Percentiles rank a stretch among this genome's conserved stretches.
These are phyloP conservation scores for Heterotilapia buettikoferi DNA, from an alignment of 2,113 vertebrate species.

Conservation along the genomic window DNA sequence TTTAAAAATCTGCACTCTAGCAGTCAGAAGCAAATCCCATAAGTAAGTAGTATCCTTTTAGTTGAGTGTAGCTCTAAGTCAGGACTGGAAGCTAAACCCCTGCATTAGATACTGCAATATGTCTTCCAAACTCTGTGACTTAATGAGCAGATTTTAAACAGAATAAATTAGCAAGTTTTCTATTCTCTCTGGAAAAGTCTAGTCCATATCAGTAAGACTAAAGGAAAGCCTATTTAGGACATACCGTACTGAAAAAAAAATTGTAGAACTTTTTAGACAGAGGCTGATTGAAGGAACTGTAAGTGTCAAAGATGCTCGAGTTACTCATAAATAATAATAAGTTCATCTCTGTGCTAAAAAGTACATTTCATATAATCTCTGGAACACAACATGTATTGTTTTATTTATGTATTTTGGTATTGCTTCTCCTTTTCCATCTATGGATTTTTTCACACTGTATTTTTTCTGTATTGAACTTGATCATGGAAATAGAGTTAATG, in stretches of 20 bases:
- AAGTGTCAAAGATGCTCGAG: background rate
- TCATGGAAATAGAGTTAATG: background rate
- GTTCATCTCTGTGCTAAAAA: background rate
- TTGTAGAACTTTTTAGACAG: background rate
- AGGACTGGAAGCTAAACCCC: background rate
- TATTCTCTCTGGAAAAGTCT: background rate
- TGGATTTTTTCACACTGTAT: background rate
- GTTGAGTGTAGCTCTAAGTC: background rate
- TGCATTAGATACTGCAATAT: background rate
- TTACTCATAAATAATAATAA: background rate
- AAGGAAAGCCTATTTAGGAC: background rate
- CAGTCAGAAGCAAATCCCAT: no score
- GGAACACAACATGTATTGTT: background rate
- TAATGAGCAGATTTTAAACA: background rate
- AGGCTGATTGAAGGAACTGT: background rate
- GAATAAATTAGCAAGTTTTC: background rate
- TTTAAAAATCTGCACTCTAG: background rate
- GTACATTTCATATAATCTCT: background rate
- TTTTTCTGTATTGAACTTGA: background rate
- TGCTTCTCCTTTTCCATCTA: background rate
- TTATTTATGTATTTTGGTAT: background rate
- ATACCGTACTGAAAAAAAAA: background rate
- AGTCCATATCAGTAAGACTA: background rate
- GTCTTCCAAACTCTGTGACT: background rate
- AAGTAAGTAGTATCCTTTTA: background rate